These are phyloP conservation scores for Agrilus biguttatus DNA, from an alignment of 2,888 invertebrate species.

Conservation along the genomic window DNA sequence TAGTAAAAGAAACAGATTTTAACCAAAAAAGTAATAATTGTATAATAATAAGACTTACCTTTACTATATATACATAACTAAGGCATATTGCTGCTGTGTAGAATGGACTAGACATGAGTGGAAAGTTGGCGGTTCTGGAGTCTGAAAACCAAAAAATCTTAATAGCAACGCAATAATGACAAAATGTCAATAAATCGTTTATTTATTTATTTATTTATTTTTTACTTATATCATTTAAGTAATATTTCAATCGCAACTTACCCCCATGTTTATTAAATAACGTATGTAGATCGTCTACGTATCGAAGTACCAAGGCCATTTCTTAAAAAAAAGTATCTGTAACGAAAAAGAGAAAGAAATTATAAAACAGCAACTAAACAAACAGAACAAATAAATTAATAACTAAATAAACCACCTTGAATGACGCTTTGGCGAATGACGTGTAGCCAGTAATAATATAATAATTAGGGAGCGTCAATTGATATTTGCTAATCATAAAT, in stretches of 20 bases:
- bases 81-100: conserved; percentile 84
- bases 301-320: conserved; percentile 73
- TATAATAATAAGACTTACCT: conserved; percentile 37
- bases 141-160: conserved; percentile 42
- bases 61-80: conserved; percentile 79
- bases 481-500: too few relatives aligned
- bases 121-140: conserved; percentile 79
- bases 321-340: conserved; percentile 33
- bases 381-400: too few relatives aligned
- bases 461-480: too few relatives aligned
- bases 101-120: conserved; percentile 86
- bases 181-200: conserved; percentile 1
- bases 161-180: not conserved
- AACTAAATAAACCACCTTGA: too few relatives aligned
- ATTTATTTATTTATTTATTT: not conserved
- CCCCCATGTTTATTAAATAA: conserved; percentile 75
- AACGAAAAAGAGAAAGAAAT: conserved; percentile 23
- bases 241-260: conserved; percentile 32
- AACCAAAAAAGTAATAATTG: not conserved
- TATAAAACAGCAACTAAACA: not conserved
- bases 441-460: too few relatives aligned
- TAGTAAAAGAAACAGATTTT: too few relatives aligned
- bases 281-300: conserved; percentile 63
- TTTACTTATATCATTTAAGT: not conserved
- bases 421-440: too few relatives aligned